A percentile compares a stretch with the other conserved stretches of the same genome.
phyloP scores from a whole-genome alignment of 2,888 invertebrate species.

The Dione juno region DNA sequence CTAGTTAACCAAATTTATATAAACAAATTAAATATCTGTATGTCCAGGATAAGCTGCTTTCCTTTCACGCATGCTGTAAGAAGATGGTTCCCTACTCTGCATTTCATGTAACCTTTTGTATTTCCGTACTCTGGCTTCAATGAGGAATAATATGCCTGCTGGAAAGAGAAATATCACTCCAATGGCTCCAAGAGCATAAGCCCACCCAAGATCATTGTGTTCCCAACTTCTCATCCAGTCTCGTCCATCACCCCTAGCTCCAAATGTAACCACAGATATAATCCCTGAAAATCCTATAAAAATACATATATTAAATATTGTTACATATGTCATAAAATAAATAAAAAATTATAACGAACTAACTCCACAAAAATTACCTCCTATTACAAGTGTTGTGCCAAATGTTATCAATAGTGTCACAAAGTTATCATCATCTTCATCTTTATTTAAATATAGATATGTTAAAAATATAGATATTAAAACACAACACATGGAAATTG shows the following conservation, averaged over 20 bases:
- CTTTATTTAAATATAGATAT: conserved; percentile 88
- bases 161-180: conserved; percentile 90
- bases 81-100: conserved; percentile 86
- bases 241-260: conserved; percentile 93
- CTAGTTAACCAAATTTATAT: no score
- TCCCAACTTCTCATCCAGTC: conserved; percentile 99
- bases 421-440: conserved; percentile 90
- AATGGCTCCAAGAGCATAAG: conserved; percentile 92
- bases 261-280: conserved; percentile 94
- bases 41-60: conserved; percentile 84
- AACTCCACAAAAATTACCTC: conserved; percentile 73
- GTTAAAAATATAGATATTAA: conserved; percentile 90
- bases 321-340: not conserved
- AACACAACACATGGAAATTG: conserved; percentile 92
- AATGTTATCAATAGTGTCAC: conserved; percentile 88
- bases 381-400: conserved; percentile 88
- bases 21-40: conserved; percentile 86
- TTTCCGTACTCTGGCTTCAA: conserved; percentile 91
- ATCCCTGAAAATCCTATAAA: conserved; percentile 89
- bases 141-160: conserved; percentile 90
- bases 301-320: conserved; percentile 12
- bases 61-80: conserved; percentile 87
- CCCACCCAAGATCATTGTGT: conserved; percentile 97
- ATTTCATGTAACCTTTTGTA: conserved; percentile 89
- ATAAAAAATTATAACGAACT: not conserved